Conservation (phyloP, 2,113 vertebrate genomes). For the Barnardius zonarius region DNA sequence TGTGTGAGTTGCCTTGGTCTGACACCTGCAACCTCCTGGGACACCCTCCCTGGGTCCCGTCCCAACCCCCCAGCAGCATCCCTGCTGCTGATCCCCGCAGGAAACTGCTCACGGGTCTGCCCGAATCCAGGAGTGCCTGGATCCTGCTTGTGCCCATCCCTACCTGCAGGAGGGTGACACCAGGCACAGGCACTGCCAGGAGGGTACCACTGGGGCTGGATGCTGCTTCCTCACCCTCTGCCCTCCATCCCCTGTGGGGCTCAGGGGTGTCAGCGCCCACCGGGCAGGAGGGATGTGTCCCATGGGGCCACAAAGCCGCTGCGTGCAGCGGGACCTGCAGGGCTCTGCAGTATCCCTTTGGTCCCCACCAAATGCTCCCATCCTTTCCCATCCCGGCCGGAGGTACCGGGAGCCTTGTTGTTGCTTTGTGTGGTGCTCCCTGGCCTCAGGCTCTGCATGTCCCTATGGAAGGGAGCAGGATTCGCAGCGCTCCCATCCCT, state of each 20-base stretch:
- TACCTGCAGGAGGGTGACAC: not conserved
- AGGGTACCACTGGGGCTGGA: not conserved
- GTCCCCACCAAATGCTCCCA: not conserved
- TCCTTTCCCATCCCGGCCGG: not conserved
- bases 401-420: not conserved
- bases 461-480: not conserved
- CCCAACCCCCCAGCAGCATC: not conserved
- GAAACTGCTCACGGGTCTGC: not conserved
- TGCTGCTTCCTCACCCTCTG: not conserved
- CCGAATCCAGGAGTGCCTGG: not conserved
- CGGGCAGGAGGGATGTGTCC: not conserved
- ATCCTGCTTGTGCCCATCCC: not conserved
- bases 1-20: not conserved
- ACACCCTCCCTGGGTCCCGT: not conserved
- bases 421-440: conserved; percentile 22
- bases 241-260: not conserved
- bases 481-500: not conserved
- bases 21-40: not conserved
- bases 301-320: not conserved
- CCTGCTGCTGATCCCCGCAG: not conserved
- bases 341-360: not conserved
- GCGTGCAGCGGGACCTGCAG: not conserved
- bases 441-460: conserved; percentile 32
- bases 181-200: not conserved
- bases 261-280: not conserved